phyloP scores from a whole-genome alignment of 2,888 invertebrate genomes.

The Polydrusus cervinus region DNA sequence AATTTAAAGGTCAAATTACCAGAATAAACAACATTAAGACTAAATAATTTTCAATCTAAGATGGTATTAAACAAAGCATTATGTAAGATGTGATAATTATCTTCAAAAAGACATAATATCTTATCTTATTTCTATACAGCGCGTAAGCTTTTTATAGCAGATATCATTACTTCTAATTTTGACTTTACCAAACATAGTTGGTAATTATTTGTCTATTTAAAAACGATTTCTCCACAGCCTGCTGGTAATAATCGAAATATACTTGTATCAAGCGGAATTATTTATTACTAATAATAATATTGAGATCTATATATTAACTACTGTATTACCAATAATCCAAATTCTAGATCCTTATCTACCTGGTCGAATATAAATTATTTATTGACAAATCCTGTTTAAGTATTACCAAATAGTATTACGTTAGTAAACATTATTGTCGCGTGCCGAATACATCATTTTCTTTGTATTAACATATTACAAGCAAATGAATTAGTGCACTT shows the following conservation, averaged over 20 bases:
- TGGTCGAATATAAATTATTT: background rate
- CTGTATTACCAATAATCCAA: background rate
- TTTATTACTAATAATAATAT: background rate
- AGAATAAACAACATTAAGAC: slow-evolving; percentile 1
- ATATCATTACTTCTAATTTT: no score
- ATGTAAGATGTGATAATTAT: slow-evolving; percentile 2
- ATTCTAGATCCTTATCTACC: background rate
- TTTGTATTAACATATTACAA: slow-evolving; percentile 21
- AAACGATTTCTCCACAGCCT: no score
- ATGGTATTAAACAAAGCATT: background rate
- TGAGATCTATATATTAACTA: background rate
- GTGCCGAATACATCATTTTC: background rate
- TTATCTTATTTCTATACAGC: no score
- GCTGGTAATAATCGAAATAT: background rate
- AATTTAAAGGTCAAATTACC: slow-evolving; percentile 14
- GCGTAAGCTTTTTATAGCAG: no score
- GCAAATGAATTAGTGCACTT: slow-evolving; percentile 42
- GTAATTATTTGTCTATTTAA: no score
- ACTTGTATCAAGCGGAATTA: background rate
- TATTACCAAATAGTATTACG: background rate
- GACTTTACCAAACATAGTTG: no score
- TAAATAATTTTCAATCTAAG: no score
- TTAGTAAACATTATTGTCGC: background rate
- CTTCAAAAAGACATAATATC: no score
- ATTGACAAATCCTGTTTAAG: background rate